A percentile compares a stretch with the other conserved stretches of the same genome.
Evolutionary conservation across 2,797 vertebrate species (phyloP).

Genomic region (Anguilla obscura): DNA sequence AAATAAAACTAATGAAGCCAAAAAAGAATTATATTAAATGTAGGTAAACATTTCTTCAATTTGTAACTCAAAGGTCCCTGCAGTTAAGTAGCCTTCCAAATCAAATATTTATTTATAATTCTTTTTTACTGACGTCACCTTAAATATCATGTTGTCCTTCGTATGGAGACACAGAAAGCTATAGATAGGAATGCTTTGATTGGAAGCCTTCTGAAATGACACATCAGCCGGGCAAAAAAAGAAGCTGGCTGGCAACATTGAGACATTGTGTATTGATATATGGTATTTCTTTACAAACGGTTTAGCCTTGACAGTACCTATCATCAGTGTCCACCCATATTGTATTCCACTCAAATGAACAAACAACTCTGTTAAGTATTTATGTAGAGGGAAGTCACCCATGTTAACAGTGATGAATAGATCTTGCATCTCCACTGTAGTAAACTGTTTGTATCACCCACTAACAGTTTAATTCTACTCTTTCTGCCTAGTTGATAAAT

Average conservation of each 20-base stretch:
- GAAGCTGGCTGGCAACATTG: constrained; percentile 43
- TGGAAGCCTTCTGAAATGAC: constrained; percentile 41
- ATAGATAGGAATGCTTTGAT: no score
- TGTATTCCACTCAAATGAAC: constrained; percentile 39
- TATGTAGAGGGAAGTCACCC: constrained; percentile 47
- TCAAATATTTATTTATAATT: no score
- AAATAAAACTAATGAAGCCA: no score
- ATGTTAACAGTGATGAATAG: constrained; percentile 59
- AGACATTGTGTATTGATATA: constrained; percentile 44
- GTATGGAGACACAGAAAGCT: no score
- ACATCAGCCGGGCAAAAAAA: constrained; percentile 45
- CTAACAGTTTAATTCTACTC: constrained; percentile 21
- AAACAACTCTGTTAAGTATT: constrained; percentile 46
- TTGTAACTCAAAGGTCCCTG: no score
- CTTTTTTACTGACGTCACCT: no score
- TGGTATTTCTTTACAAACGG: constrained; percentile 48
- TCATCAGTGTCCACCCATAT: constrained; percentile 48
- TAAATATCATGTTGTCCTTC: no score
- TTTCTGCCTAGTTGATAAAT: neutral
- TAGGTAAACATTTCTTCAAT: no score
- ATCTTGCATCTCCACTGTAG: constrained; percentile 47
- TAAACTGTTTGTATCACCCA: constrained; percentile 41
- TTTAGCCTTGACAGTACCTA: constrained; percentile 51
- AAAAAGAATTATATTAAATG: no score
- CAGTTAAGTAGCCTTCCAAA: no score